Percentiles rank a stretch among this genome's conserved stretches.
phyloP scores from a whole-genome alignment of 2,113 vertebrate species.

The Urocitellus parryii region DNA sequence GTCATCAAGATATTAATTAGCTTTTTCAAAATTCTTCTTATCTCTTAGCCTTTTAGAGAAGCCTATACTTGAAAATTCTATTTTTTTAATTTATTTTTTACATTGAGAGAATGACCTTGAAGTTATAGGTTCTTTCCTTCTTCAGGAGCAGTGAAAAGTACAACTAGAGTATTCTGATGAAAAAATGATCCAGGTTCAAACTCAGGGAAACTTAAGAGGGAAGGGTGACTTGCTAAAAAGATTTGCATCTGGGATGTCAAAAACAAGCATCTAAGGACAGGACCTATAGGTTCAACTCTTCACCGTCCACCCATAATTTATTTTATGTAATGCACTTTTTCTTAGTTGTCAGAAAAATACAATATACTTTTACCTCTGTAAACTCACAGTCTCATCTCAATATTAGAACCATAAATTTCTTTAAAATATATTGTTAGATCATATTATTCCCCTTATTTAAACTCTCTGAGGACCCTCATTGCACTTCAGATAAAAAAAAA shows the following conservation, averaged over 20 bases:
- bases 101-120: conserved; percentile 14
- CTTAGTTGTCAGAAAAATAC: conserved; percentile 35
- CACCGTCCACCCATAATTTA: background rate
- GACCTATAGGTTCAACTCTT: background rate
- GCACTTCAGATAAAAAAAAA: background rate
- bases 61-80: background rate
- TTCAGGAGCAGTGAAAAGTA: background rate
- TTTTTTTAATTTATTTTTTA: background rate
- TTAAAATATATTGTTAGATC: conserved; percentile 31
- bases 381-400: background rate
- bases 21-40: conserved; percentile 10
- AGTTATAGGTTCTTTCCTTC: conserved; percentile 18
- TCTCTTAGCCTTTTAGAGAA: conserved; percentile 38
- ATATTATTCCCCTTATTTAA: conserved; percentile 17
- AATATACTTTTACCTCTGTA: background rate
- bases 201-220: background rate
- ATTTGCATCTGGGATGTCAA: background rate
- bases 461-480: background rate
- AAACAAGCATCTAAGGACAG: background rate
- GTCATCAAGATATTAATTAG: conserved; percentile 9
- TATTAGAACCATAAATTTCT: background rate
- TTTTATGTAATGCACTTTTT: conserved; percentile 40
- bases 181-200: conserved; percentile 19
- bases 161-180: conserved; percentile 30
- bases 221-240: background rate